Percentiles rank a stretch among this genome's conserved stretches.
These are phyloP conservation scores for Dunckerocampus dactyliophorus DNA, from an alignment of 2,113 vertebrate genomes.

Conservation along the genomic window DNA sequence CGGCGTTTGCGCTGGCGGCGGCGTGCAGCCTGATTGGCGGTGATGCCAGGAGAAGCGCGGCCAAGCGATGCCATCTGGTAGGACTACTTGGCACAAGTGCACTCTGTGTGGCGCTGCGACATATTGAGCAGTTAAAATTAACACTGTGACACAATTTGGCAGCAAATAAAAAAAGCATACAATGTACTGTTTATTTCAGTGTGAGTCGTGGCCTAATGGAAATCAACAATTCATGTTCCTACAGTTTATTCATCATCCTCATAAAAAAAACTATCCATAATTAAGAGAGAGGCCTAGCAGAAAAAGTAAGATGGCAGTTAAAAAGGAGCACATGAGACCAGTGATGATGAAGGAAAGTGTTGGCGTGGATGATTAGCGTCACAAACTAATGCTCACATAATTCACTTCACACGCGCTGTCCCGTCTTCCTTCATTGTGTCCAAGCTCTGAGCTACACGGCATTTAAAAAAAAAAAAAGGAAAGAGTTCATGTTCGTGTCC, in stretches of 20 bases:
- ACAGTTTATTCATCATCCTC: too few species aligned
- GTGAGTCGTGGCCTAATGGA: too few species aligned
- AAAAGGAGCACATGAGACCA: too few species aligned
- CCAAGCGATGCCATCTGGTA: slow-evolving; percentile 78
- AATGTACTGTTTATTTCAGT: slow-evolving; percentile 1
- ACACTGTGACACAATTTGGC: slow-evolving; percentile 76
- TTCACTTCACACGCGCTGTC: slow-evolving; percentile 42
- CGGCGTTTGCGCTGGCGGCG: background rate
- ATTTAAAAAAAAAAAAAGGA: slow-evolving; percentile 18
- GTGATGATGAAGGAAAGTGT: too few species aligned
- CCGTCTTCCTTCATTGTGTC: slow-evolving; percentile 23
- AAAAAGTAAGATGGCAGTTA: too few species aligned
- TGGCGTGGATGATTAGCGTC: too few species aligned
- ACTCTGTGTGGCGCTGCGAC: slow-evolving; percentile 62
- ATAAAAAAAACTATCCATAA: too few species aligned
- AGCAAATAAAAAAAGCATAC: slow-evolving; percentile 29
- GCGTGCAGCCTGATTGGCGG: slow-evolving; percentile 52
- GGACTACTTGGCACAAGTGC: slow-evolving; percentile 67
- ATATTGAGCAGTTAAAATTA: slow-evolving; percentile 81
- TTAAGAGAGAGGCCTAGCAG: too few species aligned
- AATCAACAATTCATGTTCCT: too few species aligned
- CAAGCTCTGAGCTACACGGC: slow-evolving; percentile 29
- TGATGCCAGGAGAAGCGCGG: slow-evolving; percentile 60
- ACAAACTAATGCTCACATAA: slow-evolving; percentile 14
- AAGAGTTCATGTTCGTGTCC: slow-evolving; percentile 5